Evolutionary conservation across 2,113 vertebrate genomes (phyloP).

Genomic region (Nestor notabilis): DNA sequence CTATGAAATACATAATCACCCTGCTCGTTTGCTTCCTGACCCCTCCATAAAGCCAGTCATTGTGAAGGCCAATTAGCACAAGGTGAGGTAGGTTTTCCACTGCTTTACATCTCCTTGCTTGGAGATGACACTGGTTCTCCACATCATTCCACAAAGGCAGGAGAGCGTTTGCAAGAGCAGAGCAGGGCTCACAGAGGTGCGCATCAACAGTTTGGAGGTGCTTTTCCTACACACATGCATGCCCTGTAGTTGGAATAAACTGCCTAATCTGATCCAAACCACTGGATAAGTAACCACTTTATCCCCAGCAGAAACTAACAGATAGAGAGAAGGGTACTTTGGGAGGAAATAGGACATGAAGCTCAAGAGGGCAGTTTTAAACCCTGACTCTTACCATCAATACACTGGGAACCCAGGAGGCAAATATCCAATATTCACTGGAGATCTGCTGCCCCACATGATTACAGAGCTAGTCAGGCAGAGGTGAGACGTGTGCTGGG

Average conservation of each 20-base stretch:
- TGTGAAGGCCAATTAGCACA: background rate
- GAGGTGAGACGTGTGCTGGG: constrained; percentile 14
- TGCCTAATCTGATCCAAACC: background rate
- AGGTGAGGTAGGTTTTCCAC: background rate
- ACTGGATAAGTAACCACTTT: background rate
- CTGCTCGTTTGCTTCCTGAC: background rate
- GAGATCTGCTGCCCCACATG: background rate
- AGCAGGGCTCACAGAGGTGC: background rate
- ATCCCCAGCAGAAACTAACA: background rate
- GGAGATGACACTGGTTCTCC: background rate
- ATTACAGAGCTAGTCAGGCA: constrained; percentile 32
- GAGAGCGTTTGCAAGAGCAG: background rate
- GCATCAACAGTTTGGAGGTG: background rate
- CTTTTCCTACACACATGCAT: background rate
- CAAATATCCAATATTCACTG: background rate
- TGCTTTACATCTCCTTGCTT: background rate
- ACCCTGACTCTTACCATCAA: background rate
- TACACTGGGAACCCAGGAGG: background rate
- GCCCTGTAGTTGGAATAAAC: background rate
- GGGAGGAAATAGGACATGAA: background rate
- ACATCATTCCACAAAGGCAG: background rate
- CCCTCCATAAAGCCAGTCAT: background rate
- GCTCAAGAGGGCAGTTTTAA: background rate
- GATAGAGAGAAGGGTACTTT: background rate
- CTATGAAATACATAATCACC: background rate